phyloP scores from a whole-genome alignment of 2,888 invertebrate genomes.

The Pegoplata infirma region DNA sequence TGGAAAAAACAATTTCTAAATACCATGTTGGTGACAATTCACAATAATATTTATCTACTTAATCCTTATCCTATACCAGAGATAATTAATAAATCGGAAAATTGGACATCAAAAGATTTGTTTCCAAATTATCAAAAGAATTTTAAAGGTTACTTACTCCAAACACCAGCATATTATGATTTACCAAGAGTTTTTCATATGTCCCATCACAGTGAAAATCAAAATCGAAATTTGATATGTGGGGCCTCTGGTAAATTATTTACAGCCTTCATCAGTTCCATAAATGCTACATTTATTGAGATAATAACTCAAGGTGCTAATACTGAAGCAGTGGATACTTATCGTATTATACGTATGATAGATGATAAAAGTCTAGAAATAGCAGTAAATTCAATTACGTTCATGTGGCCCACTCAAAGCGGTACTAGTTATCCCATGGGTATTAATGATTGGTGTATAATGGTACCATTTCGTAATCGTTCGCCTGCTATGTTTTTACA shows the following conservation, averaged over 20 bases:
- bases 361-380: conserved; percentile 68
- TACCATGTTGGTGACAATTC: conserved; percentile 66
- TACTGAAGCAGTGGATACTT: conserved; percentile 14
- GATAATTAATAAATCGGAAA: conserved; percentile 67
- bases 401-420: conserved; percentile 22
- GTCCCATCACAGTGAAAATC: conserved; percentile 10
- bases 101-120: conserved; percentile 66
- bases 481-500: conserved; percentile 67
- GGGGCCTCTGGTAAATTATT: conserved; percentile 70
- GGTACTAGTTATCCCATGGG: conserved; percentile 72
- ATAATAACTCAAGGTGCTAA: conserved; percentile 45
- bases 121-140: conserved; percentile 59
- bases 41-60: conserved; percentile 66
- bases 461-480: conserved; percentile 70
- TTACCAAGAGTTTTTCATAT: conserved; percentile 70
- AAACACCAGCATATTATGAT: conserved; percentile 68
- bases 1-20: conserved; percentile 70
- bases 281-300: conserved; percentile 70
- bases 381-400: conserved; percentile 69
- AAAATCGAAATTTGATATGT: conserved; percentile 48
- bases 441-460: conserved; percentile 72
- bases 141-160: conserved; percentile 68
- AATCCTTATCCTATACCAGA: conserved; percentile 68
- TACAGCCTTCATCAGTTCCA: conserved; percentile 65
- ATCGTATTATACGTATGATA: conserved; percentile 29